These are phyloP conservation scores for Ptilorrhoa leucosticta DNA, from an alignment of 2,113 vertebrate genomes.

Conservation along the genomic window DNA sequence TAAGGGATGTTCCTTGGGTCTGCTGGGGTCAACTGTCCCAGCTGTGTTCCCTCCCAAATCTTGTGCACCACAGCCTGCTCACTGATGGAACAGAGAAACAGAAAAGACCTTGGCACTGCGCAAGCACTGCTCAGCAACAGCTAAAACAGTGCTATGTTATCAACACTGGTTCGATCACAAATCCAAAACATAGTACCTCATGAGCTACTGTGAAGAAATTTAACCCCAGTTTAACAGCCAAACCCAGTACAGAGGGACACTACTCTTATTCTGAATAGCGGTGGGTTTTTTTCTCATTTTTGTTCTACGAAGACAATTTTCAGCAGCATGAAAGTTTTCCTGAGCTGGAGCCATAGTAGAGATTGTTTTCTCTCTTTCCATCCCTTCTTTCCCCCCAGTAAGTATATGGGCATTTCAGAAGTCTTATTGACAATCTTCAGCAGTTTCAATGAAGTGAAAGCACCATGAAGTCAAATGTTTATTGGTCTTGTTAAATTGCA, in stretches of 20 bases:
- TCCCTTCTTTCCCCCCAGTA: background rate
- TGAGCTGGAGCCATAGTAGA: background rate
- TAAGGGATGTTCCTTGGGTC: background rate
- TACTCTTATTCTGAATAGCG: background rate
- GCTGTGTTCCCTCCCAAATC: background rate
- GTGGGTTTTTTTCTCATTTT: background rate
- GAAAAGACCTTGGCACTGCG: background rate
- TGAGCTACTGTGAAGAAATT: background rate
- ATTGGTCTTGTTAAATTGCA: background rate
- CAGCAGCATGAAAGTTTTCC: background rate
- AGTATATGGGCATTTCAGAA: background rate
- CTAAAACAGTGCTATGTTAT: background rate
- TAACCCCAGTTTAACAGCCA: background rate
- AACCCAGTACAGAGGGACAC: background rate
- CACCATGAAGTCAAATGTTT: background rate
- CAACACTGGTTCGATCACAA: background rate
- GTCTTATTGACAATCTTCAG: background rate
- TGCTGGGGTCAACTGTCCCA: background rate
- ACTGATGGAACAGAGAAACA: accelerated
- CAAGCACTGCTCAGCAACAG: background rate
- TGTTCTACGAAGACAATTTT: background rate
- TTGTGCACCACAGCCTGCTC: background rate
- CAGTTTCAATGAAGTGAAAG: background rate
- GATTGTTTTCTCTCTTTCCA: background rate
- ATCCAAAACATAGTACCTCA: background rate